Conservation (phyloP, 35 echinoderm and acorn worm species). For the Anneissia japonica region DNA sequence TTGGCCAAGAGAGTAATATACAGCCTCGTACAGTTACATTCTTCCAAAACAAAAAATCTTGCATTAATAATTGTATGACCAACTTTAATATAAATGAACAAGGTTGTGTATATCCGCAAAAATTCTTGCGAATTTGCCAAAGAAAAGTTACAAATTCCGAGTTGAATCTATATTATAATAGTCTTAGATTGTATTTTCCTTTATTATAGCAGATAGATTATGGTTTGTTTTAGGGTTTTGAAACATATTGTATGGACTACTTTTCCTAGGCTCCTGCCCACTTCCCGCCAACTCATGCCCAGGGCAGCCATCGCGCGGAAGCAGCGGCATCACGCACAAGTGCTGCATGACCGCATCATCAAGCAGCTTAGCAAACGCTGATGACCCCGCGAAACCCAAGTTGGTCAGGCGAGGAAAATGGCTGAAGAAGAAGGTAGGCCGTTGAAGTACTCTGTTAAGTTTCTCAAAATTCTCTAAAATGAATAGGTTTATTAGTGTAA, state of each 20-base stretch:
- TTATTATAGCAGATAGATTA: neutral
- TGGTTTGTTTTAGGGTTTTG: neutral
- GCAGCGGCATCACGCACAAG: neutral
- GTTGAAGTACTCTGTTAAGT: neutral
- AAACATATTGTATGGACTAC: neutral
- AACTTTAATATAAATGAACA: neutral
- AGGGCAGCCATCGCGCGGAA: neutral
- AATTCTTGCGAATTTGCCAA: neutral
- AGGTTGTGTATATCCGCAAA: neutral
- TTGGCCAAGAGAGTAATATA: neutral
- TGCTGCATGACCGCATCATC: neutral
- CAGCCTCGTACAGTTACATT: neutral
- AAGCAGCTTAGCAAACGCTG: conserved; percentile 1
- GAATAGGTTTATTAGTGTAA: neutral
- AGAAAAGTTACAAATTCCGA: neutral
- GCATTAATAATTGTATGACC: neutral
- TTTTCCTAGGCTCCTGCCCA: neutral
- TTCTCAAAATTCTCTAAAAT: neutral
- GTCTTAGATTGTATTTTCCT: neutral
- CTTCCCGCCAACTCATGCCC: neutral
- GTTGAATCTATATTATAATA: neutral
- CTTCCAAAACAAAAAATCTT: neutral
- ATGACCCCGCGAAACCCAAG: neutral
- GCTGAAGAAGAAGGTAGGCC: conserved; percentile 1
- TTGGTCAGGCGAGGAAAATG: conserved; percentile 1